Conservation (phyloP, 2,888 invertebrate genomes). For the Lasioglossum morio region DNA sequence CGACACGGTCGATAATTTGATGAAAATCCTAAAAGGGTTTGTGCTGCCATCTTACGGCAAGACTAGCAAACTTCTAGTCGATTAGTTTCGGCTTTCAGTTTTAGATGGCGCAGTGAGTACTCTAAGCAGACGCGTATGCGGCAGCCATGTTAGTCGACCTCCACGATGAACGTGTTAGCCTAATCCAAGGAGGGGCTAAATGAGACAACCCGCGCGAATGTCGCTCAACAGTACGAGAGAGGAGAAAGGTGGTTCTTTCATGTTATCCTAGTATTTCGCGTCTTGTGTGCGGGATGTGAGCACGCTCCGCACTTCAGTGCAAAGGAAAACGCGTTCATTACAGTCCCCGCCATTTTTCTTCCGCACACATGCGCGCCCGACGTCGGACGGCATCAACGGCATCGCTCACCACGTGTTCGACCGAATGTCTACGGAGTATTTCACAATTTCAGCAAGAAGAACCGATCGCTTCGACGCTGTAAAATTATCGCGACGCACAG, state of each 20-base stretch:
- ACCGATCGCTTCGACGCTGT: background rate
- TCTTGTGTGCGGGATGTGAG: constrained; percentile 83
- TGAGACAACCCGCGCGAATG: constrained; percentile 84
- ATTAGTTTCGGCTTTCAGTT: background rate
- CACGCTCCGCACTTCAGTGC: constrained; percentile 74
- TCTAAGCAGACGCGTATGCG: background rate
- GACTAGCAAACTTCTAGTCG: background rate
- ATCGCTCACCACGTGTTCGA: too few species aligned
- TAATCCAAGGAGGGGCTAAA: constrained; percentile 83
- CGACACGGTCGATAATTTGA: background rate
- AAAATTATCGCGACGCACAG: background rate
- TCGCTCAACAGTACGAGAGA: constrained; percentile 78
- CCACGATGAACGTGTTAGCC: constrained; percentile 69
- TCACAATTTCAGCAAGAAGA: background rate
- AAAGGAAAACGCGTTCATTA: constrained; percentile 34
- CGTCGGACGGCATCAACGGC: background rate
- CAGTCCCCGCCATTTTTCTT: background rate
- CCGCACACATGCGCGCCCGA: background rate
- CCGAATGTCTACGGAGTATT: background rate
- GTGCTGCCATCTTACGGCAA: background rate
- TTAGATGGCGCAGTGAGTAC: background rate
- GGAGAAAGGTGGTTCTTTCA: constrained; percentile 73
- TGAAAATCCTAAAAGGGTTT: background rate
- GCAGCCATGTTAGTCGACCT: constrained; percentile 1
- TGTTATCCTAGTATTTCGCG: constrained; percentile 77